A percentile compares a stretch with the other conserved stretches of the same genome.
These are phyloP conservation scores for Columba janthina DNA, from an alignment of 2,113 vertebrate genomes.

Conservation along the genomic window DNA sequence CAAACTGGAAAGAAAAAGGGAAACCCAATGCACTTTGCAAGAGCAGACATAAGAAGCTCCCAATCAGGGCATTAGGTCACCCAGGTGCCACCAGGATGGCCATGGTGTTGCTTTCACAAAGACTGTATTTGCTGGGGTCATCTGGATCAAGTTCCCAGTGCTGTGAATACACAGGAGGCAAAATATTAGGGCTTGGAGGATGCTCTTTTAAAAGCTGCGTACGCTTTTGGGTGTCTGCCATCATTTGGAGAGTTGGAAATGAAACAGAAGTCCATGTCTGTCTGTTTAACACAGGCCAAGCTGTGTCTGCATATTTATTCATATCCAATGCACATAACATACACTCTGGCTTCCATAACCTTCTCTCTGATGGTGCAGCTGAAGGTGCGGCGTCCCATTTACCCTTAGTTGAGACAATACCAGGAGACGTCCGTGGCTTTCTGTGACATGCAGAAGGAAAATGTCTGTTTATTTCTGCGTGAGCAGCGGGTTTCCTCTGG, in stretches of 20 bases:
- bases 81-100: not conserved
- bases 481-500: not conserved
- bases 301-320: slow-evolving; percentile 1
- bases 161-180: rapidly evolving
- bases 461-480: not conserved
- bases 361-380: not conserved
- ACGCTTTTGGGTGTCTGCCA: not conserved
- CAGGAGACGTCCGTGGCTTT: not conserved
- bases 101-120: not conserved
- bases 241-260: not conserved
- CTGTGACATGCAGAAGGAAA: not conserved
- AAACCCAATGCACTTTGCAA: not conserved
- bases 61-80: not conserved
- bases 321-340: not conserved
- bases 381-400: not conserved
- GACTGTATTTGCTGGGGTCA: rapidly evolving
- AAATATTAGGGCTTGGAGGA: not conserved
- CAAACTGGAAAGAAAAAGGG: not conserved
- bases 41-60: not conserved
- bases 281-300: not conserved
- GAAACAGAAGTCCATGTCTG: not conserved
- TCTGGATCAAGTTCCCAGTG: not conserved
- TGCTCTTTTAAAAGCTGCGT: not conserved
- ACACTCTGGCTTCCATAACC: not conserved
- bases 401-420: not conserved